Evolutionary conservation across 2,797 vertebrate genomes (phyloP), one percentile per base, ranked within the genome.

Genomic region (Eulemur mongoz): DNA sequence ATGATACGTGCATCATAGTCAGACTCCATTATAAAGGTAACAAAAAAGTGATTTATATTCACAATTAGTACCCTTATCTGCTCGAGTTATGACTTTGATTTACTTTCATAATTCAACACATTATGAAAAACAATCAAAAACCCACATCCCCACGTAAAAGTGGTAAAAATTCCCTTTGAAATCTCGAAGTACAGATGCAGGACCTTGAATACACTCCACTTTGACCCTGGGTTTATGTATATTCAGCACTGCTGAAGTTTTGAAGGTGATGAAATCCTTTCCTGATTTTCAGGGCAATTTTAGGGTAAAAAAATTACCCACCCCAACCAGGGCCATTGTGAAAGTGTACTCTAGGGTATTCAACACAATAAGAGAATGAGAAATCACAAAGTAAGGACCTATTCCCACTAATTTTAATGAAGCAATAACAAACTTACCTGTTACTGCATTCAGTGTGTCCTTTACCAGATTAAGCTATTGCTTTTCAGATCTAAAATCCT

Each of bases 111-210:
- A 90, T 84, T 48, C 86, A 96, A 91, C 22, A 38, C 4, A 86
- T 25, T 20, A 59, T 9, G 70, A 10, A 69, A 63, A 69, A 40
- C 69, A 89, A 67, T 83, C 59, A 91, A n/a, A 90, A 82, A 81
- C 22, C 22, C 3, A 70, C 25, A 67, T 91, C 85, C 84, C 92
- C 27, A 89, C 30, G n/a, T n/a, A n/a, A n/a, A n/a, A n/a, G n/a
- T 52, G 32, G 78, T 93, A 96, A 85, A 23, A 52, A 92, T 92
- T 87, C 78, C 72, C 80, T 88, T 22, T 91, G 22, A 95, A 67
- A 82, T 95, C 69, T 95, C 75, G 25, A 54, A 81, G 32, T 50
- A 86, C 1, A 80, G n/a, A 95, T 18, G 27, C 8, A 95, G 69
- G 20, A 75, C 43, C 63, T 27, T 63, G 35, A 72, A 87, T 48